A percentile compares a stretch with the other conserved stretches of the same genome.
phyloP scores from a whole-genome alignment of 2,888 invertebrate genomes.

The Tribolium freemani region DNA sequence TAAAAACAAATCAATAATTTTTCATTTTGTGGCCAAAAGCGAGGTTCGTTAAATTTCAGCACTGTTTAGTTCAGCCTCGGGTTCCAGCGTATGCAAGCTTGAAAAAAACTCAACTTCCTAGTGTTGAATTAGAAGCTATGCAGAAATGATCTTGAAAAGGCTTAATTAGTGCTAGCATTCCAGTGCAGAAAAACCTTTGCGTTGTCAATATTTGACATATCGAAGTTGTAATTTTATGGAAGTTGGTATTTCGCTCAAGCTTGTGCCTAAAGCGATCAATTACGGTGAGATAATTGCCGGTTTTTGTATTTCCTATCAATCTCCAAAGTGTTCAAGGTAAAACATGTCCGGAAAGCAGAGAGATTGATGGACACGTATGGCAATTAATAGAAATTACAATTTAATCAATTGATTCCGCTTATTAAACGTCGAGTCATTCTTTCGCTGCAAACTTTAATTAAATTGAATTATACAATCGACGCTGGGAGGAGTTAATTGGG shows the following conservation, averaged over 20 bases:
- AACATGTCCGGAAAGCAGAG: background rate
- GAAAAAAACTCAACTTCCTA: too few relatives aligned
- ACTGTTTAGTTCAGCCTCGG: too few relatives aligned
- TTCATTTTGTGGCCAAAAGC: too few relatives aligned
- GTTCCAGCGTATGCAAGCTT: too few relatives aligned
- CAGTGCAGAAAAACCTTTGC: background rate
- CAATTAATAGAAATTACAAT: slow-evolving; percentile 25
- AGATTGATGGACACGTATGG: slow-evolving; percentile 23
- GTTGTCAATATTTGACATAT: slow-evolving; percentile 20
- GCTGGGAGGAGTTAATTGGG: slow-evolving; percentile 18
- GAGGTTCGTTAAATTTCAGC: too few relatives aligned
- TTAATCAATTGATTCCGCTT: slow-evolving; percentile 25
- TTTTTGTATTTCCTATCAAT: slow-evolving; percentile 11
- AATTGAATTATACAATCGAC: slow-evolving; percentile 13
- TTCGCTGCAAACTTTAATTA: slow-evolving; percentile 17
- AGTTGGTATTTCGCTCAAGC: slow-evolving; percentile 1
- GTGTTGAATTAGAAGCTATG: too few relatives aligned
- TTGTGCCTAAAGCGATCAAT: slow-evolving; percentile 7
- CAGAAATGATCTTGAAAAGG: too few relatives aligned
- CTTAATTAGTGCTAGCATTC: background rate
- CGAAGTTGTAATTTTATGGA: background rate
- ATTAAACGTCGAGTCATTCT: slow-evolving; percentile 21
- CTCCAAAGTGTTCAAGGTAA: slow-evolving; percentile 1
- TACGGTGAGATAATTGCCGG: slow-evolving; percentile 8
- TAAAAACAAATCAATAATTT: too few relatives aligned